Base-by-base conservation (phyloP, 2,888 invertebrate genomes). In the Opisthograptis luteolata region DNA sequence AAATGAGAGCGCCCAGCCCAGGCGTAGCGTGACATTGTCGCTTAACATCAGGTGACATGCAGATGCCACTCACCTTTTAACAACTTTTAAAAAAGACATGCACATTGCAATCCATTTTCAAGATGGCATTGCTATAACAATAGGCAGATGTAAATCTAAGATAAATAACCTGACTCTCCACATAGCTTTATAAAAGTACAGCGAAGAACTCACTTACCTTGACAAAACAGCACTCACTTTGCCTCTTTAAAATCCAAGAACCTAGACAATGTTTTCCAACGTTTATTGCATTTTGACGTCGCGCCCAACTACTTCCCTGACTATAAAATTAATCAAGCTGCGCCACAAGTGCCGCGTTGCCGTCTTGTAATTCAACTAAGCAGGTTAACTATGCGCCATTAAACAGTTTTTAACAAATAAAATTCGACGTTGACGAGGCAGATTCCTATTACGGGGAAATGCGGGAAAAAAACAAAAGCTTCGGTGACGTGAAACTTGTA, bases 341-440 rank as follows among this genome's bases (percentile, higher is more conserved):
- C 28, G 31, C 44, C 39, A 42, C 31, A 50, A 51, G 40, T 44
- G 41, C 6, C 46, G 40, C n/a, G 31, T 31, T 30, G 36, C 31
- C 48, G 20, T 40, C 40, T 37, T 48, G 37, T 41, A 50, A 53
- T 47, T 58, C 44, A 47, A 55, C 56, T 51, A 57, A 62, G 27
- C 53, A 57, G 51, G 53, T 62, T 55, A 57, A 51, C 48, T 49
- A 58, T 60, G 58, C 62, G 42, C 55, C 63, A 72, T 72, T 66
- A 60, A 68, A 69, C 65, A 50, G 61, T 65, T 64, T 62, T 67
- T 52, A 70, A 54, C 56, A 64, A 67, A 63, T 57, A 59, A 66
- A 64, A 64, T 66, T 68, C 57, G 59, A 60, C 58, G 46, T 57
- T 63, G 63, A 58, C 59, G 58, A 54, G 57, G 58, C 61, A 42